Evolutionary conservation across 2,888 invertebrate genomes (phyloP), one percentile per base, ranked within the genome.

Genomic region (Dicyrtomina minuta): DNA sequence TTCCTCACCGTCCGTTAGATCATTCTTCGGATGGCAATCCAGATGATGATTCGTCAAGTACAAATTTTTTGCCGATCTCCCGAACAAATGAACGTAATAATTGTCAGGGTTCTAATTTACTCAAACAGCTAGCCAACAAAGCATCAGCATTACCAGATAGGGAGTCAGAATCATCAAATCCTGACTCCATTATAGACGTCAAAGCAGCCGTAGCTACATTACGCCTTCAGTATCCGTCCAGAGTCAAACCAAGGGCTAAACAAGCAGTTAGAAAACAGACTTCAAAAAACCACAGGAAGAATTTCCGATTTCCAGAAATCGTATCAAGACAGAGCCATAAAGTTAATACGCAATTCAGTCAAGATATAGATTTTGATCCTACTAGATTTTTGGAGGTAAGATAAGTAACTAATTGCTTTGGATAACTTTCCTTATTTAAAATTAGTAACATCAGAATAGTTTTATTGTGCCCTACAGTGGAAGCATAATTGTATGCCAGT

Each of bases 311-410:
- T 5, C 33, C 33, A 8, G 33, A 10, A 53, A 22, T 8, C 5
- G 24, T 15, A 22, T 5, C 17, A 46, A 46, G 46, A 61, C 43
- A 60, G 44, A 43, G 10, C 20, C n/a, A 58, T 33, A 39, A 17
- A 15, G 58, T n/a, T 10, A 13, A 20, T 2, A 5, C 26, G 17
- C 33, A 27, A 5, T 41, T 15, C 33, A 55, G 49, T 27, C 33
- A 33, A 8, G 27, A 46, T 46, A 27, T 10, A 13, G 55, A 65
- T 22, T 53, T 65, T 24, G 65, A 65, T 43, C 55, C 55, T 12
- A 65, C 65, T 13, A 65, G 24, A n/a, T 65, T 65, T 55, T 55
- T 65, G 15, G 65, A 65, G 65, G 65, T 65, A 58, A 33, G 8
- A 3, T 33, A 27, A 15, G 41, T 22, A 12, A 6, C 12, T 53